Base-by-base conservation (phyloP, 2,113 vertebrate genomes). In the Athene cunicularia region DNA sequence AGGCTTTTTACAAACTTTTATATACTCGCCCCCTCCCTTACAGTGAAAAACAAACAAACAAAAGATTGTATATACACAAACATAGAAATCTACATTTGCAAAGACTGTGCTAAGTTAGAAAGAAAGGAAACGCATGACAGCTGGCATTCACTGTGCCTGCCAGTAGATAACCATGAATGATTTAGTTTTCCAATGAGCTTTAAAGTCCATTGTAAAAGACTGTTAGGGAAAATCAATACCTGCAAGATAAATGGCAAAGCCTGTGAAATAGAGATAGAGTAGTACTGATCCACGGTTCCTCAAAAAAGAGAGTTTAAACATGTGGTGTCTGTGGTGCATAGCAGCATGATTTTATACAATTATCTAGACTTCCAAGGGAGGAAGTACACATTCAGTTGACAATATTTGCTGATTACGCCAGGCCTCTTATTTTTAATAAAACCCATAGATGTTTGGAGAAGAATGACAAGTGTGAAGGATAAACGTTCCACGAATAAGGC, bases 151-250 rank as follows among this genome's bases (percentile, higher is more conserved):
- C 43, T 75, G 35, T 72, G 60, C 30, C 37, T 53, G 49, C 76
- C 80, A 82, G 80, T 52, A 91, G 77, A 81, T 58, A 75, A 90
- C 41, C 74, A 95, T 86, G 58, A 95, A 94, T 55, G 50, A 94
- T 86, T 92, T 62, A 80, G 79, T 73, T 83, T 90, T 83, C 62
- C 85, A 95, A 70, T 37, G 41, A 90, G 79, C n/a, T 92, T 76
- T 90, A 82, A 85, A 89, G 84, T 59, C 70, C 73, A 76, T 63
- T 79, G 43, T 91, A 83, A 93, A 93, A 87, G 45, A 79, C 74
- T n/a, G 59, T 49, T 79, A 91, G 28, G 35, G 58, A 91, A 97
- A 95, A 94, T 80, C 94, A 93, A 91, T 92, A 93, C 20, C 32
- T 84, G 66, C 19, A 89, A 95, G 83, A 90, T 33, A 86, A 91